Percentiles rank a stretch among this genome's conserved stretches.
Evolutionary conservation across 2,113 vertebrate species (phyloP).

Genomic region (Callithrix jacchus): DNA sequence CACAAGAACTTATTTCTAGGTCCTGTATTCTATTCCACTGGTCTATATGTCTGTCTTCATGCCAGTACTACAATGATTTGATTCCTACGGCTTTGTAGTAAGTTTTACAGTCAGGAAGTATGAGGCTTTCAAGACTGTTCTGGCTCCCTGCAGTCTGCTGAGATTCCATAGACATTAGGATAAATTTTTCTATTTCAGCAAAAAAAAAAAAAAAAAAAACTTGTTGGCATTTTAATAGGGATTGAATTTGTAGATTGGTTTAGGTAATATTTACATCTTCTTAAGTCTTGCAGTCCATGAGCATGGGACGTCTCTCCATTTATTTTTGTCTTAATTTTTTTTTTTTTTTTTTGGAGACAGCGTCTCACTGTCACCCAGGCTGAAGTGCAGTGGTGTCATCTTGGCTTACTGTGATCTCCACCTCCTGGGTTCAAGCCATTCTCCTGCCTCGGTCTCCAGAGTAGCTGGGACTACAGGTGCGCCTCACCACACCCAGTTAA

Average conservation of each 20-base stretch:
- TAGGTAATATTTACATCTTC: not conserved
- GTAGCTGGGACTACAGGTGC: too few relatives aligned
- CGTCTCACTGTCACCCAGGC: too few relatives aligned
- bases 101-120: not conserved
- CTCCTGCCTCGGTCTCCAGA: too few relatives aligned
- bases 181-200: not conserved
- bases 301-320: not conserved
- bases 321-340: not conserved
- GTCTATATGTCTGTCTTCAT: not conserved
- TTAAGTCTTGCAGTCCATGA: not conserved
- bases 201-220: not conserved
- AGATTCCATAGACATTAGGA: not conserved
- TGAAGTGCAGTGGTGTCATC: too few relatives aligned
- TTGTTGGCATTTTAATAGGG: not conserved
- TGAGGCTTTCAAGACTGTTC: not conserved
- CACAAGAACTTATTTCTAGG: not conserved
- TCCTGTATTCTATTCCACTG: not conserved
- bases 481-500: too few relatives aligned
- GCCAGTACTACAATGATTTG: not conserved
- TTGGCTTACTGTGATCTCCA: too few relatives aligned
- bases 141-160: not conserved
- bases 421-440: too few relatives aligned
- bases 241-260: not conserved
- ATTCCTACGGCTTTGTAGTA: not conserved
- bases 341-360: too few relatives aligned